Conservation (phyloP, 2,113 vertebrate species). For the Microcebus griseorufus region DNA sequence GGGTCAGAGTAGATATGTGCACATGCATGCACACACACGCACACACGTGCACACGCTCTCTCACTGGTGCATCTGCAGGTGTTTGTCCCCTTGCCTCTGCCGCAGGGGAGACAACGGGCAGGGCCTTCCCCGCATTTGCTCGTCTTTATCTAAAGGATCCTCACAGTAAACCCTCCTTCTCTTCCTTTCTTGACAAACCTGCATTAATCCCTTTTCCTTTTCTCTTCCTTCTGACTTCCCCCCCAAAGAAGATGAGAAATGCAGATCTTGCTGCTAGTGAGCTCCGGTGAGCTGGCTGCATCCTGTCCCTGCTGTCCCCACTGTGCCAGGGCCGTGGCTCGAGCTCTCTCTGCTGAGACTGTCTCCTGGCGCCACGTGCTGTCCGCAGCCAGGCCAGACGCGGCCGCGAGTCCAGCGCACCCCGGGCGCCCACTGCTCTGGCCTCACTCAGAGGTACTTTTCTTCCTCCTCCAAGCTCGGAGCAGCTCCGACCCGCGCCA, state of each 20-base stretch:
- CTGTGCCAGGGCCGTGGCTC: fast-evolving
- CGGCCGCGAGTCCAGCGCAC: fast-evolving
- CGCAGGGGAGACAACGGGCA: fast-evolving
- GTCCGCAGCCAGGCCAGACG: background rate
- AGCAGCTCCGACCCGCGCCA: background rate
- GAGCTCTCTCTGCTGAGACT: background rate
- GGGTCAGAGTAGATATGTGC: background rate
- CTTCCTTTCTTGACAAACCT: no score
- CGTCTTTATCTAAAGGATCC: background rate
- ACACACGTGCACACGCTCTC: no score
- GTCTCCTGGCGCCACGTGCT: background rate
- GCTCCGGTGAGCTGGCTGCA: fast-evolving
- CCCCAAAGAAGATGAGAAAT: background rate
- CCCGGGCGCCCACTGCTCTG: background rate
- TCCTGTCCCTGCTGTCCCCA: no score
- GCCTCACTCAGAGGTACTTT: background rate
- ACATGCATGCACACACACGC: no score
- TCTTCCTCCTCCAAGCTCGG: background rate
- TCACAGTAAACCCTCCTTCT: background rate
- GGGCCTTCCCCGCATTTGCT: fast-evolving
- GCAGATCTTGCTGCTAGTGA: background rate
- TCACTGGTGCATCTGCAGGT: fast-evolving
- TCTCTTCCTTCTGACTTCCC: no score
- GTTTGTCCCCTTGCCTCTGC: fast-evolving
- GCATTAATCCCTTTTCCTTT: fast-evolving